Evolutionary conservation across 2,888 invertebrate species (phyloP), one percentile per base, ranked within the genome.

Genomic region (Neria commutata): DNA sequence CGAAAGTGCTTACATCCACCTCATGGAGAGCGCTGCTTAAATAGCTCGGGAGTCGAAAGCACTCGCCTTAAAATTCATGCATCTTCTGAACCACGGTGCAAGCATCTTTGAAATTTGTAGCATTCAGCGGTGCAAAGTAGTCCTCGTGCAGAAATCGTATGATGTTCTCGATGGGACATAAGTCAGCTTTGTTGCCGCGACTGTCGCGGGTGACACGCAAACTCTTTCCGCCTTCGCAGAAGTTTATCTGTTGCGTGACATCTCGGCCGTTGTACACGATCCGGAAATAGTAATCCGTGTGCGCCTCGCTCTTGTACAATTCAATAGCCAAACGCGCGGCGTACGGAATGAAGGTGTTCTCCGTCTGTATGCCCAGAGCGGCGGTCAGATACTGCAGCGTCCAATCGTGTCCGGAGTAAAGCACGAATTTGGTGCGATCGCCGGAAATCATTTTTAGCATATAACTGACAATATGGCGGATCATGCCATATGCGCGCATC

Each of bases 381-480:
- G 91, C 84, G 1, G 92, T 87, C 34, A 97, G 81, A 64, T 94
- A 92, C 71, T 94, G 91, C 34, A 97, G 75, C 0, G 96, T 96
- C 73, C 92, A 91, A 79, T 97, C 97, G 72, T 97, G 97, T 0
- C 95, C 96, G 0, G 96, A 95, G 76, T 92, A 94, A 0, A 94
- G 73, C 0, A 92, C 89, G 57, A 94, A 85, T 71, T 89, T 90
- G 0, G 90, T 90, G 59, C 86, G 87, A 59, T 86, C 87, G 49
- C 91, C 90, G 0, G 90, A 89, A 66, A 93, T 90, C 84, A 93
- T 91, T 68, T 89, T 85, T 10, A 93, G 84, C 87, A 94, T 89
- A 74, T 91, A 90, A 42, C 90, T 88, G 0, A 89, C 92, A 50
- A 95, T 89, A 73, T 92, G 91, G 23, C 90, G 85, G 48, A 95